These are phyloP conservation scores for Philonicus albiceps DNA, from an alignment of 2,888 invertebrate species.

Conservation along the genomic window DNA sequence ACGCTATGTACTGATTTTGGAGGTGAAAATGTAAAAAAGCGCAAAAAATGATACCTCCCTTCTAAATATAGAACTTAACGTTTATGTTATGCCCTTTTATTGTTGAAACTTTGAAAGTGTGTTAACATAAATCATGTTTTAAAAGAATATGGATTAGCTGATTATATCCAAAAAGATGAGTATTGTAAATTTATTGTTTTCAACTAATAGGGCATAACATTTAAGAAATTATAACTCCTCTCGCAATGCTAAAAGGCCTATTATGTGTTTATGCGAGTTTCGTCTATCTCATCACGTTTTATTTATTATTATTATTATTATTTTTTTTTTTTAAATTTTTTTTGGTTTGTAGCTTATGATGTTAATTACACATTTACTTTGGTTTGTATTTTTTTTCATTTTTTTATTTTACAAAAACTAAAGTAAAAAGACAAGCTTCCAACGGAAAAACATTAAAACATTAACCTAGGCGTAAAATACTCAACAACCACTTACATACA, in stretches of 20 bases:
- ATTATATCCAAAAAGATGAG: background rate
- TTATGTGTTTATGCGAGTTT: background rate
- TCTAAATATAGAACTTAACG: background rate
- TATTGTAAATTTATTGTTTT: background rate
- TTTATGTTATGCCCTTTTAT: background rate
- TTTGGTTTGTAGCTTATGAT: conserved; percentile 19
- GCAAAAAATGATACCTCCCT: background rate
- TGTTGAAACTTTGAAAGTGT: background rate
- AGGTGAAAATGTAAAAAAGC: background rate
- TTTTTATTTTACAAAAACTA: conserved; percentile 21
- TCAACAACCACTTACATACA: conserved; percentile 33
- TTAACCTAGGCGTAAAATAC: conserved; percentile 20
- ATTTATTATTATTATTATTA: too few relatives aligned
- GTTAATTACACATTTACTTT: conserved; percentile 17
- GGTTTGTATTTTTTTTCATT: conserved; percentile 1
- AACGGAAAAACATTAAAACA: background rate
- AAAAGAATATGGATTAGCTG: background rate
- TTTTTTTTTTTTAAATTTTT: background rate
- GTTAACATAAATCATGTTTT: background rate
- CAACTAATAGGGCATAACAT: background rate
- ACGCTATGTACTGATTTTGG: background rate
- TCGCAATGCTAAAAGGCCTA: background rate
- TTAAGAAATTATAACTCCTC: background rate
- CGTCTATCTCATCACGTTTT: background rate
- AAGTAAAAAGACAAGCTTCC: background rate